phyloP scores from a whole-genome alignment of 2,113 vertebrate genomes.

The Piliocolobus tephrosceles region DNA sequence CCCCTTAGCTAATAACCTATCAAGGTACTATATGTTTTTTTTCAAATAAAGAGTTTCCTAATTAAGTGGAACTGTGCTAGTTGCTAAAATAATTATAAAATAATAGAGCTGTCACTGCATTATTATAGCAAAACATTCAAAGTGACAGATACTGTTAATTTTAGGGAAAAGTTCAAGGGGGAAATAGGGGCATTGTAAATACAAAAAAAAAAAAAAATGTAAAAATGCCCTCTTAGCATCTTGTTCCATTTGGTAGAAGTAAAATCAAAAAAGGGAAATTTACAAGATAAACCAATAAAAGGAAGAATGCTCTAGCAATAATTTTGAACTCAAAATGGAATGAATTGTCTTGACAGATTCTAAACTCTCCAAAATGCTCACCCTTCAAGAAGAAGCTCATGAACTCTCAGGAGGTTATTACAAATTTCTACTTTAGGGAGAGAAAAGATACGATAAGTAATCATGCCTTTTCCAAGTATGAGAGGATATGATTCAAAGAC shows the following conservation, averaged over 20 bases:
- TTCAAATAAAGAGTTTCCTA: neutral
- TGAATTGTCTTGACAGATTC: neutral
- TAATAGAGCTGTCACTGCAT: neutral
- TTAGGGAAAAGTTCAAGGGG: neutral
- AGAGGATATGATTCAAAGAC: neutral
- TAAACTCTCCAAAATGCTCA: neutral
- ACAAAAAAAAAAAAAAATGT: neutral
- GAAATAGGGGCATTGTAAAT: neutral
- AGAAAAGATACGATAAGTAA: neutral
- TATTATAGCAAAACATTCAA: neutral
- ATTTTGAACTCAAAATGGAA: neutral
- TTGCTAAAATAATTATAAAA: slow-evolving; percentile 4
- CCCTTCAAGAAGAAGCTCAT: neutral
- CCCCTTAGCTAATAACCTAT: neutral
- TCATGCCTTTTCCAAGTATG: neutral
- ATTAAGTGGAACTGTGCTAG: neutral
- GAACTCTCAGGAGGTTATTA: neutral
- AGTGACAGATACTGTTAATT: neutral
- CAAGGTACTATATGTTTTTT: neutral
- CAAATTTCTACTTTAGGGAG: neutral
- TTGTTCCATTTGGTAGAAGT: neutral
- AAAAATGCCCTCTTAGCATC: neutral
- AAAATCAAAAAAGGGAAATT: neutral
- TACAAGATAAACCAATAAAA: neutral
- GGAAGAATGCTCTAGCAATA: neutral